Evolutionary conservation across 2,113 vertebrate genomes (phyloP), one percentile per base, ranked within the genome.

Genomic region (Lepus americanus): DNA sequence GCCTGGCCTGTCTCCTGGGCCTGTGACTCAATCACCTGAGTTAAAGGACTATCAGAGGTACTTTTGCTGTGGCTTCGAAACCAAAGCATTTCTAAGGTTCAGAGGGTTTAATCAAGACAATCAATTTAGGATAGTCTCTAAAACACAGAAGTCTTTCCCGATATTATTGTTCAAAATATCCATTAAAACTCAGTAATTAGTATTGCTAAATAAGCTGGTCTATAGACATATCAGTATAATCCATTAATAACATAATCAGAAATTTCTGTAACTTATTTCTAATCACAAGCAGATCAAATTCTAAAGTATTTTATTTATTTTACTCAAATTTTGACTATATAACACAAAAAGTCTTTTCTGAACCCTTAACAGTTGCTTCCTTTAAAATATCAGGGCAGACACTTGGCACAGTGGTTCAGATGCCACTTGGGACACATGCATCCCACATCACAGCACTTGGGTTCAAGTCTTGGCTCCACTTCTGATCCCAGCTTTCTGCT

Each of bases 161-260:
- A 31, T 23, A 66, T 44, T 20, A 61, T 10, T 86, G 10, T 27
- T 66, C 64, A 44, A 27, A 91, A 86, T n/a, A 29, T 6, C 22
- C 76, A 94, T 31, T 74, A 72, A 86, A 86, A 83, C 1, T 39
- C 85, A 82, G 27, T 31, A 33, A 81, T 55, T 80, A 89, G 69
- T 49, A 61, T 12, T 81, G 16, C n/a, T 92, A 29, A 86, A 53
- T 22, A 72, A 44, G n/a, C 51, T 70, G 13, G 53, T 59, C 23
- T 88, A 20, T 61, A 23, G 22, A 55, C 49, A 79, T 77, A 67
- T 6, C 67, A 33, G 22, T 73, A 12, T 49, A 80, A 84, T 33
- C 84, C 49, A 7, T 59, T 59, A 95, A 92, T 17, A 80, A 79
- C 53, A 55, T 14, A 85, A 64, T n/a, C 66, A 85, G 22, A 92